Evolutionary conservation across 30 jellyfish, hydroid and myxozoan genomes (phyloP), one percentile per base, ranked within the genome.

Genomic region (Hydractinia symbiolongicarpus): DNA sequence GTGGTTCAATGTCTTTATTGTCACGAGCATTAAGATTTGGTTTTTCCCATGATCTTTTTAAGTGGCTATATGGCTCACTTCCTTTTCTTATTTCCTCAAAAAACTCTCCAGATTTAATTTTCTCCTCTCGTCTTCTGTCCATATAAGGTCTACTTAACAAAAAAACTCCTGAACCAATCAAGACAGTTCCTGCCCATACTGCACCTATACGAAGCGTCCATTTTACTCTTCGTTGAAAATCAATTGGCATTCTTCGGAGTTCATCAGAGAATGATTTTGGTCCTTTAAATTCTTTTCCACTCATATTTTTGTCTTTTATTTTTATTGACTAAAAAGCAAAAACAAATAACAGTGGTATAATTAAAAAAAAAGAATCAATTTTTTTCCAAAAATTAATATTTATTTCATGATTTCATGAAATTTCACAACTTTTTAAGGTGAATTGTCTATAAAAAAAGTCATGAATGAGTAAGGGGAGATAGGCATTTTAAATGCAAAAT

Each of bases 101-200:
- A 53, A 77, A 53, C 30, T 77, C 82, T 19, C 87, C 87, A 61
- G 87, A 17, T 67, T 66, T 79, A 44, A 79, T 79, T 79, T 68
- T 66, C 64, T 79, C 87, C 9, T 61, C 68, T 49, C 87, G 21
- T 30, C 51, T 61, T 66, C 69, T 79, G 73, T 79, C 87, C 87
- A 79, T 79, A 54, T 79, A 79, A 9, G 87, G 87, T 21, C 61
- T 79, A 58, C 84, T 57, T 14, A 79, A 67, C 16, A 79, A 5
- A 50, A 79, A 79, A n/a, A 79, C 84, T 10, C 87, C 85, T 7
- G 87, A 84, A 79, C 87, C 87, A 61, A 19, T 15, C 50, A 79
- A 9, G 5, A 79, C 84, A 8, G 61, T 4, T 5, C 84, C 14
- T 21, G 61, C 17, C 87, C 87, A 79, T 4, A 69, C 87, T 4